A percentile compares a stretch with the other conserved stretches of the same genome.
Conservation (phyloP, 2,888 invertebrate genomes). For the Latrodectus elegans region DNA sequence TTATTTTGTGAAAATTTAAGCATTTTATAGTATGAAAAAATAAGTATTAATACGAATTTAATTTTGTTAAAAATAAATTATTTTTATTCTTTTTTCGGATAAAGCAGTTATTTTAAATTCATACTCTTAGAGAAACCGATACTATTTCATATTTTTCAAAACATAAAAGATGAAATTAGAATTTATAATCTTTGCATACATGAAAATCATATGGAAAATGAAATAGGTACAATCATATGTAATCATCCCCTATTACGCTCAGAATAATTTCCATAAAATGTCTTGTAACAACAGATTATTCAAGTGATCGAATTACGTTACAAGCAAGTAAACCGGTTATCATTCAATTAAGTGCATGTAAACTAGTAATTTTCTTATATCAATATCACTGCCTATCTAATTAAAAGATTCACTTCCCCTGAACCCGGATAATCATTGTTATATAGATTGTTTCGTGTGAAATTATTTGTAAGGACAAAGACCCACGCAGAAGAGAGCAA, state of each 20-base stretch:
- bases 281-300: not conserved
- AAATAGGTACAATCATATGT: not conserved
- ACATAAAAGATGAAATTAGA: no score
- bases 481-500: not conserved
- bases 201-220: not conserved
- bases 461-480: not conserved
- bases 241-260: not conserved
- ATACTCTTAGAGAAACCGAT: no score
- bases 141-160: no score
- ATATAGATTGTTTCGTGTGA: not conserved
- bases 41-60: no score
- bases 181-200: no score
- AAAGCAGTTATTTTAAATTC: no score
- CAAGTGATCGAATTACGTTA: conserved; percentile 18
- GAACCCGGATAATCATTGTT: not conserved
- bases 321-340: conserved; percentile 31
- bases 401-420: conserved; percentile 2
- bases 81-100: no score
- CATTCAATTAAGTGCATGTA: conserved; percentile 31
- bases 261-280: not conserved
- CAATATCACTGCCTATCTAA: conserved; percentile 28
- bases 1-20: no score
- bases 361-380: conserved; percentile 38
- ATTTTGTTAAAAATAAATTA: no score
- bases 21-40: no score